Evolutionary conservation across 2,888 invertebrate genomes (phyloP), one percentile per base, ranked within the genome.

Genomic region (Euzophera pinguis): DNA sequence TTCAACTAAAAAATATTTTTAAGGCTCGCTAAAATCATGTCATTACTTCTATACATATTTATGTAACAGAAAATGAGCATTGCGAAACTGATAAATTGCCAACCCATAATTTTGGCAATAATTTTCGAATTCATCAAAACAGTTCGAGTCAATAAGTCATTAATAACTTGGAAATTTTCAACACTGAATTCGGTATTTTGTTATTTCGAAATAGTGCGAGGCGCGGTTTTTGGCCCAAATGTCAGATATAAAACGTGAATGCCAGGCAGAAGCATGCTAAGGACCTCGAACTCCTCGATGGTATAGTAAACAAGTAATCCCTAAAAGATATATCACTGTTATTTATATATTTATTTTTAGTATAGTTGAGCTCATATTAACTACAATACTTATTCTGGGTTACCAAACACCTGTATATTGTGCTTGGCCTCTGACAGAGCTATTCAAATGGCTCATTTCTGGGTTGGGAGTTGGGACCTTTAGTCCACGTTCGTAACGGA

Each of bases 221-320:
- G 50, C 50, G 53, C 43, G 17, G 43, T 47, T 58, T 57, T 58
- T 58, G 56, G 60, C 52, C 48, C 37, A 55, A 57, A 60, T 56
- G 59, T 47, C 59, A 56, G 48, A 8, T 16, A 14, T 22, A 12
- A 22, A 52, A 29, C 32, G 47, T 35, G 50, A 56, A 56, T 56
- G 56, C 50, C 54, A 52, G 14, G 37, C 47, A n/a, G 8, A 10
- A 27, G 4, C 8, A 37, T 38, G 9, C 45, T 14, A 13, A 9
- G 22, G 10, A 43, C 17, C 1, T 41, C 17, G 8, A 16, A 41
- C 9, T 2, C 17, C 1, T 41, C 9, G 8, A 16, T 17, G 17
- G 3, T 41, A 41, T 41, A 9, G 0, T 39, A 39, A 39, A n/a
- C 16, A 39, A 16, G 39, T 16, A n/a, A 41, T 41, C 17, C n/a